Evolutionary conservation across 2,113 vertebrate species (phyloP), one percentile per base, ranked within the genome.

Genomic region (Tretioscincus oriximinensis): DNA sequence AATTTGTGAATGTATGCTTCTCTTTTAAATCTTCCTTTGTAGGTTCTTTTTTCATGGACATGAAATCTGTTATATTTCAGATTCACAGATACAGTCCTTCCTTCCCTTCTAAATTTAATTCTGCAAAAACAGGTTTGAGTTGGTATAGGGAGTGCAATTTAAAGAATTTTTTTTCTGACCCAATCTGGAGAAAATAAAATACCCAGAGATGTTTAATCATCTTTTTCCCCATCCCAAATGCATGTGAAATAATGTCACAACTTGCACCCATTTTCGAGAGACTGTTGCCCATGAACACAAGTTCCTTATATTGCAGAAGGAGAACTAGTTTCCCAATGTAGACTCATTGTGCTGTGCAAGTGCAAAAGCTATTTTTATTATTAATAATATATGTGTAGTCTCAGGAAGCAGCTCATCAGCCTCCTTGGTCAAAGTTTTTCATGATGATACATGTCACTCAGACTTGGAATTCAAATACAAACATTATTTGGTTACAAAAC

Each of bases 81-180:
- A 86, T 89, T 83, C 66, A 81, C 24, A 86, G 76, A 41, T 41
- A 41, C 5, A 41, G 35, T 5, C 35, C 35, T 41, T 5, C 35
- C 35, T 41, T 41, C 35, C 35, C 35, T 41, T 41, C 35, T 41
- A 41, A 41, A 41, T 41, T 41, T 18, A 58, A 18, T 1, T 80
- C 84, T 84, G 83, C 78, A 87, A 86, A 71, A 89, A 90, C 75
- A 28, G 47, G 80, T 78, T 41, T 41, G 35, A 41, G 35, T 41
- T 41, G 29, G 2, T 41, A 5, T 78, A 70, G 9, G 31, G 31
- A 5, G 1, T 69, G 16, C 54, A 61, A 45, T 8, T 31, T 47
- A 63, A 24, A 10, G 9, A 21, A 49, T 66, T 49, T 29, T 75
- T 63, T 61, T 51, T 4, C 18, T 60, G 20, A 12, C 22, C 9